Evolutionary conservation across 1,140 invertebrate genomes (phyloP).

Genomic region (Drosophila aff.): DNA sequence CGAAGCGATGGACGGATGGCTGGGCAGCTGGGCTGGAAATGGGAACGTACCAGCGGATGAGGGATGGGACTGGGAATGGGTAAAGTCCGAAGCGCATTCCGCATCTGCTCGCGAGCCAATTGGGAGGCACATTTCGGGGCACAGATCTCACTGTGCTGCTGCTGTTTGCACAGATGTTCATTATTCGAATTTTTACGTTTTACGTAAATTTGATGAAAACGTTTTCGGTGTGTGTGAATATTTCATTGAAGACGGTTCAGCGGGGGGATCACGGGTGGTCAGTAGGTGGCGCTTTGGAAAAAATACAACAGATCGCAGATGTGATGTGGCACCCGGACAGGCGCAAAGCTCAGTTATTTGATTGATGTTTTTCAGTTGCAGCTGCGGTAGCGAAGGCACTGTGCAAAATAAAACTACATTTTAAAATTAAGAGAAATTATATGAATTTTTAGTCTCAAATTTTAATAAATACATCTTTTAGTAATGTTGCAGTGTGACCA

Average conservation of each 20-base stretch:
- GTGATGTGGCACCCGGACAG: conserved; percentile 43
- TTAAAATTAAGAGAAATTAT: background rate
- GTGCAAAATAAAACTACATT: background rate
- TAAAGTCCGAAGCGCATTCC: conserved; percentile 59
- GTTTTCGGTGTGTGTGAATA: conserved; percentile 49
- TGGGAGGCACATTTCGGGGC: conserved; percentile 56
- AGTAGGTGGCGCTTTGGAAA: conserved; percentile 51
- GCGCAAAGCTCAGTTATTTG: conserved; percentile 56
- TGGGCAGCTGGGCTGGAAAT: conserved; percentile 48
- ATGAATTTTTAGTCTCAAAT: background rate
- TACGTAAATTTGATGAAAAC: conserved; percentile 74
- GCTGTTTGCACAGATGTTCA: conserved; percentile 82
- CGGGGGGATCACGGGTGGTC: conserved; percentile 16
- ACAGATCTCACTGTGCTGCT: conserved; percentile 27
- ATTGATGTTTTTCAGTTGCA: conserved; percentile 65
- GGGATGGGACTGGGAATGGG: conserved; percentile 23
- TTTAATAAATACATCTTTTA: background rate
- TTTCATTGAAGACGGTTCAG: conserved; percentile 47
- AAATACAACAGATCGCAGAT: conserved; percentile 45
- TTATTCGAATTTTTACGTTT: conserved; percentile 69
- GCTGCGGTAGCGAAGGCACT: conserved; percentile 38
- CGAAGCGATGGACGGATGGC: conserved; percentile 34
- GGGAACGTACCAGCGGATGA: conserved; percentile 29
- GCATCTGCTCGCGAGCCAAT: conserved; percentile 57
- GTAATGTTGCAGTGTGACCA: background rate